These are phyloP conservation scores for Myopa testacea DNA, from an alignment of 2,888 invertebrate species.

Conservation along the genomic window DNA sequence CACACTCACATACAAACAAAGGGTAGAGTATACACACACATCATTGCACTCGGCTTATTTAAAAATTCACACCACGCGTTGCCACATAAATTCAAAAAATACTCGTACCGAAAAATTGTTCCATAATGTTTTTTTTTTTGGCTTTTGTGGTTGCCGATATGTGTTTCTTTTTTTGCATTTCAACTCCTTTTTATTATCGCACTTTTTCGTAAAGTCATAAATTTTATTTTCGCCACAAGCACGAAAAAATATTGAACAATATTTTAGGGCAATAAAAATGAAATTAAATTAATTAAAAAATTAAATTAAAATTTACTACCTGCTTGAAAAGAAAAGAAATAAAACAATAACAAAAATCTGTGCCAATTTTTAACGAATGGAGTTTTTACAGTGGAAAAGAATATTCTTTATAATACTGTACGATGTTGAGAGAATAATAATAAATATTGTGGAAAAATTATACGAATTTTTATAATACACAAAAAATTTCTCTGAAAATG, in stretches of 20 bases:
- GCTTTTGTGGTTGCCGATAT: neutral
- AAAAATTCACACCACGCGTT: slow-evolving; percentile 31
- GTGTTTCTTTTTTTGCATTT: neutral
- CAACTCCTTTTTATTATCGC: neutral
- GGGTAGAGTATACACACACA: neutral
- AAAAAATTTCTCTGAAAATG: too few relatives aligned
- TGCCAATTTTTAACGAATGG: too few relatives aligned
- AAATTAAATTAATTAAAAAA: slow-evolving; percentile 15
- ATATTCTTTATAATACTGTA: too few relatives aligned
- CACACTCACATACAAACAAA: neutral
- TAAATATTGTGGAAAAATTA: too few relatives aligned
- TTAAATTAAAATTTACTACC: slow-evolving; percentile 7
- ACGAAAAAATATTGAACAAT: neutral
- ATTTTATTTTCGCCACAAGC: slow-evolving; percentile 2
- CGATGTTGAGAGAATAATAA: too few relatives aligned
- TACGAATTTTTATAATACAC: too few relatives aligned
- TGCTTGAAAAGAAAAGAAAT: too few relatives aligned
- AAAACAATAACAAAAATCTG: too few relatives aligned
- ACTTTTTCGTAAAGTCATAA: slow-evolving; percentile 5
- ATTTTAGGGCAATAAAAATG: slow-evolving; percentile 7
- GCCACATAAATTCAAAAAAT: slow-evolving; percentile 56
- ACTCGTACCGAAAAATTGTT: neutral
- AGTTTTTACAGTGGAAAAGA: too few relatives aligned
- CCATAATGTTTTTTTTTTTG: neutral
- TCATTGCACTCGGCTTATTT: slow-evolving; percentile 32